phyloP scores from a whole-genome alignment of 2,797 vertebrate genomes.

The Chrosomus eos region DNA sequence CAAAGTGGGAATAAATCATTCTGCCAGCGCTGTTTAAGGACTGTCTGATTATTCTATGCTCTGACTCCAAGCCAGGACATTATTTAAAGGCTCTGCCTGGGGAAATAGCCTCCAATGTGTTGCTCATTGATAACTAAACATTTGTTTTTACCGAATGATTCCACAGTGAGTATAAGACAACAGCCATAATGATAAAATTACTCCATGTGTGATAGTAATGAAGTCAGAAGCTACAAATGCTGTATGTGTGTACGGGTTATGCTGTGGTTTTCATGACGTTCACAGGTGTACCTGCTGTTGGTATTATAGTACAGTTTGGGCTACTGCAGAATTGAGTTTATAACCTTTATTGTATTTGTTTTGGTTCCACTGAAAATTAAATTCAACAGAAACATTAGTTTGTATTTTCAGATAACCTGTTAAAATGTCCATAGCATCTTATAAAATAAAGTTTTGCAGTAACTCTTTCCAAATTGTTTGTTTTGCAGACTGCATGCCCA shows the following conservation, averaged over 20 bases:
- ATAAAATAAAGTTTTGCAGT: not conserved
- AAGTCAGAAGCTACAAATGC: conserved; percentile 27
- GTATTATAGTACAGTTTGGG: not conserved
- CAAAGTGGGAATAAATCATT: conserved; percentile 73
- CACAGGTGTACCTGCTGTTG: not conserved
- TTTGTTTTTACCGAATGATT: conserved; percentile 59
- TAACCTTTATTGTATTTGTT: not conserved
- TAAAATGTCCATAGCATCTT: not conserved
- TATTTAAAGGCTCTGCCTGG: conserved; percentile 67
- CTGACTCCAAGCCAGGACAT: conserved; percentile 65
- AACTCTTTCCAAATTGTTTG: not conserved
- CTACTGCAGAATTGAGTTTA: not conserved
- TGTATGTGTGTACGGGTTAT: not conserved
- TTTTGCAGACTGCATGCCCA: not conserved
- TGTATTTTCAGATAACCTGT: not conserved
- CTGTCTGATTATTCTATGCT: conserved; percentile 69
- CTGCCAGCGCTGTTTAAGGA: conserved; percentile 71
- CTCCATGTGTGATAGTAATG: conserved; percentile 42
- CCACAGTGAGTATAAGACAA: conserved; percentile 48
- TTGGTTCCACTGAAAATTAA: not conserved
- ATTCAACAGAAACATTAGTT: not conserved
- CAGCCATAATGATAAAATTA: conserved; percentile 39
- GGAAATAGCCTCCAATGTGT: conserved; percentile 62
- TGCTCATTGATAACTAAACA: conserved; percentile 57
- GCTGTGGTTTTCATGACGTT: not conserved